These are phyloP conservation scores for Pycnomerus fuliginosus DNA, from an alignment of 2,888 invertebrate genomes.

Conservation along the genomic window DNA sequence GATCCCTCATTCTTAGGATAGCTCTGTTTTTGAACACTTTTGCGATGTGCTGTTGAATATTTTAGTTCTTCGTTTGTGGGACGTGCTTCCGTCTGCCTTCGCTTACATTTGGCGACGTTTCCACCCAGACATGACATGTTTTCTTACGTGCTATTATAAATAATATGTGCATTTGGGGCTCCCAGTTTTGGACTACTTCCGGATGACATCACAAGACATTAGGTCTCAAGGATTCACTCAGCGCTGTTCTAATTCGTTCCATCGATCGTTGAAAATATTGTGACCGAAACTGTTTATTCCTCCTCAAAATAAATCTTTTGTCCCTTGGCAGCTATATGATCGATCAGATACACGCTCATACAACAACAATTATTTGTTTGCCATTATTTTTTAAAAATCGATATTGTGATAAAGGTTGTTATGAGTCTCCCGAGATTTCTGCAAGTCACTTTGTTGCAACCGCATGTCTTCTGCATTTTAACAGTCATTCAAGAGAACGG, in stretches of 20 bases:
- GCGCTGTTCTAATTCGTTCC: background rate
- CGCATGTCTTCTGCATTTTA: slow-evolving; percentile 18
- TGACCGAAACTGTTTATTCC: slow-evolving; percentile 20
- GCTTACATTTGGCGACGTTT: slow-evolving; percentile 39
- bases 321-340: slow-evolving; percentile 18
- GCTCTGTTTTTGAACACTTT: slow-evolving; percentile 49
- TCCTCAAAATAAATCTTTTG: slow-evolving; percentile 12
- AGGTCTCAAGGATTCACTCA: slow-evolving; percentile 5
- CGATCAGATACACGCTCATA: slow-evolving; percentile 15
- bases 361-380: slow-evolving; percentile 12
- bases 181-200: slow-evolving; percentile 22
- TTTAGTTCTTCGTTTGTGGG: slow-evolving; percentile 43
- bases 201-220: slow-evolving; percentile 28
- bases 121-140: slow-evolving; percentile 30
- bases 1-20: slow-evolving; percentile 53
- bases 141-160: slow-evolving; percentile 36
- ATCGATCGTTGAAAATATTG: slow-evolving; percentile 12
- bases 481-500: slow-evolving; percentile 18
- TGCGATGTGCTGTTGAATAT: slow-evolving; percentile 49
- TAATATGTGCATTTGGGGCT: slow-evolving; percentile 29
- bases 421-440: slow-evolving; percentile 34
- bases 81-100: slow-evolving; percentile 43
- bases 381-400: slow-evolving; percentile 19
- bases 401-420: slow-evolving; percentile 30
- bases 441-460: slow-evolving; percentile 38